Evolutionary conservation across 2,113 vertebrate genomes (phyloP).

Genomic region (Camelus bactrianus): DNA sequence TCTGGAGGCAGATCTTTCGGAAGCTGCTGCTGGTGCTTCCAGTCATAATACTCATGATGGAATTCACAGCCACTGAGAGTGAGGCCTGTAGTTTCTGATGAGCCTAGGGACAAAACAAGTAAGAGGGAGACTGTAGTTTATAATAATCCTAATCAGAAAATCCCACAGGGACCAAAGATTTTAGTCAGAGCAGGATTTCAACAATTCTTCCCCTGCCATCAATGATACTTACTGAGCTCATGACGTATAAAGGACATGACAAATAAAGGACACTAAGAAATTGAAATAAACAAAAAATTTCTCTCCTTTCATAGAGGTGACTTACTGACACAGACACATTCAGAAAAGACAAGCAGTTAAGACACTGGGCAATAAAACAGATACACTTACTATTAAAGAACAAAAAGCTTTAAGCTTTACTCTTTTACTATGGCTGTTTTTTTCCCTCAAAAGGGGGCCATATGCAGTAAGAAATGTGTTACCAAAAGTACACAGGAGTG

Average conservation of each 20-base stretch:
- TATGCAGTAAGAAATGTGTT: constrained; percentile 30
- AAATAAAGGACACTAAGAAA: background rate
- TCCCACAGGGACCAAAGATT: background rate
- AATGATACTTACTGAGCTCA: background rate
- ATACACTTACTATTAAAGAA: background rate
- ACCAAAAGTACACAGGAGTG: background rate
- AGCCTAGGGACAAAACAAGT: constrained; percentile 55
- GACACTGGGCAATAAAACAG: background rate
- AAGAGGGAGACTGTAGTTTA: background rate
- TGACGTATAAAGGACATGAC: background rate
- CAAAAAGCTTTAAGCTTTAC: constrained; percentile 17
- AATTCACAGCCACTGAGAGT: constrained; percentile 76
- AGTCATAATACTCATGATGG: constrained; percentile 78
- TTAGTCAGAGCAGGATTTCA: background rate
- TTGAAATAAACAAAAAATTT: constrained; percentile 17
- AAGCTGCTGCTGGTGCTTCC: constrained; percentile 80
- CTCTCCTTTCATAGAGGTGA: constrained; percentile 10
- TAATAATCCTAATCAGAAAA: background rate
- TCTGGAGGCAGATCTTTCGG: constrained; percentile 76
- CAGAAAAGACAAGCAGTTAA: constrained; percentile 6
- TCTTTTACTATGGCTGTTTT: background rate
- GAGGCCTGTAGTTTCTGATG: constrained; percentile 71
- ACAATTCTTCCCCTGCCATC: background rate
- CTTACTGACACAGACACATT: background rate
- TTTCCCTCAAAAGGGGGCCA: background rate